Base-by-base conservation (phyloP, 2,888 invertebrate genomes). In the Saturnia pavonia region DNA sequence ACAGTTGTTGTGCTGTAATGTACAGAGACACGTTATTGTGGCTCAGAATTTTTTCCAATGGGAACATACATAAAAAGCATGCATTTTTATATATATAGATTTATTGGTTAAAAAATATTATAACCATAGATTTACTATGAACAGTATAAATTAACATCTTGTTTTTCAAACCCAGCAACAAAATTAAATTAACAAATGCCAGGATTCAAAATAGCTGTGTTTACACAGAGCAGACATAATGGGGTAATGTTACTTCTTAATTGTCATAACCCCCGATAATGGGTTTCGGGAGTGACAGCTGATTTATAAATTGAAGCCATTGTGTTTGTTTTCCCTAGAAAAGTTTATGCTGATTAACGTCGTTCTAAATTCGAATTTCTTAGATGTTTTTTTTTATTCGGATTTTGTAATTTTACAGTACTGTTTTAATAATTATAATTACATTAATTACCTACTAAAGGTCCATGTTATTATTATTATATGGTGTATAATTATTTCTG, bases 251-350 rank as follows among this genome's bases (percentile, higher is more conserved):
- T 82, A 86, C 85, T 84, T 40, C 19, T 4, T 60, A 85, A 87
- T 86, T 82, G 86, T 87, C 85, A 86, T 85, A 87, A 86, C 84
- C 83, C 76, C 83, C 78, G 82, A 22, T 85, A 84, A 84, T 81
- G 85, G 78, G 79, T 78, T 72, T 71, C 77, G 16, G 71, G 75
- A 77, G 78, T 81, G 87, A 83, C 86, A 83, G 84, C 75, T 80
- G 78, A 82, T 84, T 80, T 81, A 83, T 82, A 78, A 79, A 80
- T 74, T 75, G 79, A 75, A 72, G 78, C 80, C 77, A 77, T 77
- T 78, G 78, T 78, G 78, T 67, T 43, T 57, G 16, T 42, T n/a
- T n/a, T 73, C 11, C 19, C 27, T 45, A 68, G 63, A 65, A 42
- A 16, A 40, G 19, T 40, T n/a, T 65, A 9, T 65, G 65, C 65